Evolutionary conservation across 2,888 invertebrate genomes (phyloP).

Genomic region (Cremastobaeus sp.): DNA sequence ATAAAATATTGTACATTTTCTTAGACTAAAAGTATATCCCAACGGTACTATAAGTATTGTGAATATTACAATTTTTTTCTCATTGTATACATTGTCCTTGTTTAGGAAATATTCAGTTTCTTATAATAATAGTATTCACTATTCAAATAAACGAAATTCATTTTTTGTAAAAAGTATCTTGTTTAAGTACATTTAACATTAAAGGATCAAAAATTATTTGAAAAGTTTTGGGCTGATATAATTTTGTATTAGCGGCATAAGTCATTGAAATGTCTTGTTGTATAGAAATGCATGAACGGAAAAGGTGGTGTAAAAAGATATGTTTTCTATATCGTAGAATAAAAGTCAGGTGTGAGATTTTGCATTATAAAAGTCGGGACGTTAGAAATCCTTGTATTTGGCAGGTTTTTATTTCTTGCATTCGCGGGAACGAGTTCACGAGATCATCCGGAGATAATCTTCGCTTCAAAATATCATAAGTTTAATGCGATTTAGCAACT

Average conservation of each 20-base stretch:
- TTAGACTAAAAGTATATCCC: too few species aligned
- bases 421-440: constrained; percentile 22
- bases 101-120: too few species aligned
- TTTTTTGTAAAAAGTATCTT: too few species aligned
- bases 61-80: too few species aligned
- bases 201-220: background rate
- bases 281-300: constrained; percentile 17
- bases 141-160: too few species aligned
- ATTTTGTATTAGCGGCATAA: too few species aligned
- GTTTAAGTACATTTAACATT: too few species aligned
- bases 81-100: too few species aligned
- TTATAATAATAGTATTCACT: too few species aligned
- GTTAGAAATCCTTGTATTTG: constrained; percentile 23
- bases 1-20: too few species aligned
- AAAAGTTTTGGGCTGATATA: too few species aligned
- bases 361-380: constrained; percentile 22
- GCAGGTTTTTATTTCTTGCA: constrained; percentile 22
- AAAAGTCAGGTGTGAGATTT: constrained; percentile 38
- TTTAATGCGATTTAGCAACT: constrained; percentile 59
- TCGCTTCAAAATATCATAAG: constrained; percentile 19
- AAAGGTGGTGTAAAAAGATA: constrained; percentile 1
- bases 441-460: constrained; percentile 35
- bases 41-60: too few species aligned
- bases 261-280: constrained; percentile 1
- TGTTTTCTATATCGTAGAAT: constrained; percentile 3